Percentiles rank a stretch among this genome's conserved stretches.
phyloP scores from a whole-genome alignment of 2,888 invertebrate genomes.

The Eutolmus rufibarbis region DNA sequence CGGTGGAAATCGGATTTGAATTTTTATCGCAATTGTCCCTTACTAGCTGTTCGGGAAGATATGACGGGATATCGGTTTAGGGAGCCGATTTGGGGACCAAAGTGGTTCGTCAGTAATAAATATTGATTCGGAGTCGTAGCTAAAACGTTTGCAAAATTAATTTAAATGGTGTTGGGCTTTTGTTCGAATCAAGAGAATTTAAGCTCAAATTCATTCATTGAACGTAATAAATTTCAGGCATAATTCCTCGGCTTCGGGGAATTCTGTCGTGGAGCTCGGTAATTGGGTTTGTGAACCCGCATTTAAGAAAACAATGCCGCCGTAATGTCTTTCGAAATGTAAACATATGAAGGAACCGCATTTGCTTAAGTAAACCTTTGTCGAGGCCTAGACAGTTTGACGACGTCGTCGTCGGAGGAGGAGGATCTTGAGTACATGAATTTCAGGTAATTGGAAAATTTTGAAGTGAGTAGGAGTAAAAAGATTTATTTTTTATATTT shows the following conservation, averaged over 20 bases:
- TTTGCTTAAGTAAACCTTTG: neutral
- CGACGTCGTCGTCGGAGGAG: neutral
- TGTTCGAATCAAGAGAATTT: neutral
- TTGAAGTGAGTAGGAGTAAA: neutral
- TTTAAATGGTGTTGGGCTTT: neutral
- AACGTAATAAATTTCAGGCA: neutral
- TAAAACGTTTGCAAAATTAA: neutral
- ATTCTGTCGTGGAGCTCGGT: neutral
- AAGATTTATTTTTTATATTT: neutral
- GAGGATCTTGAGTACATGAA: neutral
- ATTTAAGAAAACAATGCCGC: neutral
- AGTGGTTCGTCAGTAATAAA: neutral
- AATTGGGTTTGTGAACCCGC: neutral
- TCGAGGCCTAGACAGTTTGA: neutral
- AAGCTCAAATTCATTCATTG: neutral
- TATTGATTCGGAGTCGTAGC: neutral
- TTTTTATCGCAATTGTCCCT: neutral
- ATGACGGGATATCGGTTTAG: neutral
- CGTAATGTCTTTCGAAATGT: neutral
- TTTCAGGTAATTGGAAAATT: neutral
- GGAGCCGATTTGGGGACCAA: neutral
- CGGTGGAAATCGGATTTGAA: conserved; percentile 5
- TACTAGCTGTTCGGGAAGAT: neutral
- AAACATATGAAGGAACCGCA: neutral
- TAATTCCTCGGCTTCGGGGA: neutral